phyloP scores from a whole-genome alignment of 2,797 vertebrate species.

The Tauraco hartlaubi region DNA sequence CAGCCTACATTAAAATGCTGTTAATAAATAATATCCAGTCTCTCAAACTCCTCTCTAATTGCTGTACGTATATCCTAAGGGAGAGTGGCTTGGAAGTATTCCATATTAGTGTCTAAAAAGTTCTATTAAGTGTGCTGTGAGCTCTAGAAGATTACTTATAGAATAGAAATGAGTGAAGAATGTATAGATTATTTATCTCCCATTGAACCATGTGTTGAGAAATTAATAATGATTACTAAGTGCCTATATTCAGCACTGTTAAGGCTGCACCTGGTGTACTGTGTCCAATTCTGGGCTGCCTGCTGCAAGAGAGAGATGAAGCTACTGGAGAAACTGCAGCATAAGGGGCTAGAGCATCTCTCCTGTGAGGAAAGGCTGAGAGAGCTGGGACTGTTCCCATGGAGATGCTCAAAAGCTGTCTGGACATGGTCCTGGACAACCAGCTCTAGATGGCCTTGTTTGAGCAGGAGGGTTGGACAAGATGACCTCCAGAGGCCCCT shows the following conservation, averaged over 20 bases:
- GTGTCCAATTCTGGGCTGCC: background rate
- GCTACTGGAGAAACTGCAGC: background rate
- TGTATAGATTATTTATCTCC: background rate
- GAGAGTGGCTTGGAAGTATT: background rate
- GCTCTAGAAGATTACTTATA: background rate
- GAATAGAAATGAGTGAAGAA: background rate
- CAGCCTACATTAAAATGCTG: constrained; percentile 22
- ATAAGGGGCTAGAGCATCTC: background rate
- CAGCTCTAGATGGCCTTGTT: background rate
- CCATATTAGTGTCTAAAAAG: background rate
- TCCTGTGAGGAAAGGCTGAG: background rate
- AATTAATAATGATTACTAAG: background rate
- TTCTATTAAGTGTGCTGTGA: background rate
- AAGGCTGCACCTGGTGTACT: fast-evolving
- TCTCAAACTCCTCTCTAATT: background rate
- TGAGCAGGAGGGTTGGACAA: background rate
- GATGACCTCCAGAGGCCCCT: background rate
- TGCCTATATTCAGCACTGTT: background rate
- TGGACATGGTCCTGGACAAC: background rate
- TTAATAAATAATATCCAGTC: constrained; percentile 60
- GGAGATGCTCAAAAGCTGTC: background rate
- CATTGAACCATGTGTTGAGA: background rate
- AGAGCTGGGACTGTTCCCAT: background rate
- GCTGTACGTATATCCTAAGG: background rate
- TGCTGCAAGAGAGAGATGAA: background rate